These are phyloP conservation scores for Pachydiplax longipennis DNA, from an alignment of 2,888 invertebrate genomes.

Conservation along the genomic window DNA sequence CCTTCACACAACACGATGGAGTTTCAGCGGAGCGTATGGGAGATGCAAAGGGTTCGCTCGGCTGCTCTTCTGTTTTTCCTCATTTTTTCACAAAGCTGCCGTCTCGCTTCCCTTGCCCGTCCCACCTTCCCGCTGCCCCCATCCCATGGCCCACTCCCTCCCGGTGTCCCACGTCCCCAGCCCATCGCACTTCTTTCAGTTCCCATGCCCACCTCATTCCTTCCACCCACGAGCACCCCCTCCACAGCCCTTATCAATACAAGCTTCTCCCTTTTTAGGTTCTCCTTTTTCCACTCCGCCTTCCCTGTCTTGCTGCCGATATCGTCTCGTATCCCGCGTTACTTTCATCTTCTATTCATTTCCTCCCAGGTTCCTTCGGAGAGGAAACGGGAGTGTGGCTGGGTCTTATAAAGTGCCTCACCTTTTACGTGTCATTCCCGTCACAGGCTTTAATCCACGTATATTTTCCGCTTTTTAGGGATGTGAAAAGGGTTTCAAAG, in stretches of 20 bases:
- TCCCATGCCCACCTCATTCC: neutral
- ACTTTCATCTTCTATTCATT: neutral
- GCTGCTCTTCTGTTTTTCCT: slow-evolving; percentile 16
- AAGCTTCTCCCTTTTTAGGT: neutral
- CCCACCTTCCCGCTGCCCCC: neutral
- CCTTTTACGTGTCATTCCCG: too few relatives aligned
- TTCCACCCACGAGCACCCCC: neutral
- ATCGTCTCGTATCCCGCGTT: neutral
- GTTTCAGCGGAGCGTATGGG: slow-evolving; percentile 18
- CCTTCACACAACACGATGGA: slow-evolving; percentile 35
- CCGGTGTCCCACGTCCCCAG: neutral
- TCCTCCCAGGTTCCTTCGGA: neutral
- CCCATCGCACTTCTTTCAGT: neutral
- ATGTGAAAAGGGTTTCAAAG: too few relatives aligned
- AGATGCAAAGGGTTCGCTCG: slow-evolving; percentile 14
- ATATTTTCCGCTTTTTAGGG: too few relatives aligned
- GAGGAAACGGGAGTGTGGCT: too few relatives aligned
- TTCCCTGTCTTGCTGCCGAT: neutral
- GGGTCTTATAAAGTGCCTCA: too few relatives aligned
- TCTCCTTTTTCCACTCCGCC: neutral
- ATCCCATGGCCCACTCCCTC: neutral
- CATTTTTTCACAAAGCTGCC: neutral
- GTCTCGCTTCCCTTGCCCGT: neutral
- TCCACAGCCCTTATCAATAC: neutral
- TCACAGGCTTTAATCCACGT: too few relatives aligned